phyloP scores from a whole-genome alignment of 2,888 invertebrate genomes.

The Dicyrtoma fusca region DNA sequence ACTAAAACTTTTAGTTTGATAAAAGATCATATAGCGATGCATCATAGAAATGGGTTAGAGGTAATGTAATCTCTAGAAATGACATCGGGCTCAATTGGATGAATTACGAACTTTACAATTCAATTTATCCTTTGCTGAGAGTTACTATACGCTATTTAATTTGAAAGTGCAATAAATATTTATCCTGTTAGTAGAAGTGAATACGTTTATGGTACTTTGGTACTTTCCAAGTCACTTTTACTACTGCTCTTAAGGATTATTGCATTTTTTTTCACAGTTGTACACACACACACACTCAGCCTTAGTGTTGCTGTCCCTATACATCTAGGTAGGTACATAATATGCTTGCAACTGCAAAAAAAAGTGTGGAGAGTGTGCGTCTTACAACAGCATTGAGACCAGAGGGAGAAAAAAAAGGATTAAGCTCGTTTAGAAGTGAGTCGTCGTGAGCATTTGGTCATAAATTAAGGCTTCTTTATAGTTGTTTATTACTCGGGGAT shows the following conservation, averaged over 20 bases:
- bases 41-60: background rate
- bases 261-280: background rate
- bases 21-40: too few relatives aligned
- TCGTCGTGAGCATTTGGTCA: background rate
- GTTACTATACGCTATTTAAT: conserved; percentile 18
- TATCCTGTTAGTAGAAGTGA: conserved; percentile 1
- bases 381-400: background rate
- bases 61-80: background rate
- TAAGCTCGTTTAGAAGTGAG: background rate
- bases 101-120: conserved; percentile 11
- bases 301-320: background rate
- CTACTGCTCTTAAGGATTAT: background rate
- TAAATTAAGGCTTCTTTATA: background rate
- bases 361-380: background rate
- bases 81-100: conserved; percentile 19
- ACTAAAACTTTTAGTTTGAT: too few relatives aligned
- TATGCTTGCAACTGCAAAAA: background rate
- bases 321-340: too few relatives aligned
- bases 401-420: background rate
- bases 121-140: conserved; percentile 8
- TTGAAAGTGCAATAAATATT: conserved; percentile 25
- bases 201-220: conserved; percentile 11
- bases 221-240: background rate
- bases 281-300: background rate
- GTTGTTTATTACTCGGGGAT: conserved; percentile 8